Base-by-base conservation (phyloP, 2,888 invertebrate species). In the Drosophila formosana region DNA sequence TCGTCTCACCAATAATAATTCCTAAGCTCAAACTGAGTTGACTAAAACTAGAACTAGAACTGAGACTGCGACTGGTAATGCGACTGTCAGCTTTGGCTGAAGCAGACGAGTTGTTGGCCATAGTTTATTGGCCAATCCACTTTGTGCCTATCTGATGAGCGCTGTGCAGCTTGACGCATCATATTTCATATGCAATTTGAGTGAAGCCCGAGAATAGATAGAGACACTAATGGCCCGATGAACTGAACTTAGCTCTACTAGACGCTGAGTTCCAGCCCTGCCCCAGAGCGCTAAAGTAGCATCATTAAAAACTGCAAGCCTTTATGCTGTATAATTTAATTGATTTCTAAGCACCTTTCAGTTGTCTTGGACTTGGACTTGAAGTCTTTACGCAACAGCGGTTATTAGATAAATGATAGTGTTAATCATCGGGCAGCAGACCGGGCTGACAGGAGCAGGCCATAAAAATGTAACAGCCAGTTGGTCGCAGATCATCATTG, bases 381-480 rank as follows among this genome's bases (percentile, higher is more conserved):
- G 34, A 39, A 23, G 39, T n/a, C 25, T 6, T 30, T 57, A 58
- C 57, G 66, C 66, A 58, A 57, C 58, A 46, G 65, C 68, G 41
- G 51, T 68, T 72, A 61, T 87, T 84, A 84, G 78, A 67, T 66
- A 72, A 85, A 86, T 88, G 89, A 78, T 68, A 73, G 86, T 80
- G 86, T 85, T 88, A 86, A 86, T 86, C 82, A 75, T 45, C 65
- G 30, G 39, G 13, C 28, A 39, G 4, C 13, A 4, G 39, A 39
- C 4, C 13, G 47, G n/a, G 28, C 32, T 13, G 30, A 30, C 63
- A 56, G 65, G 49, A 67, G 55, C 65, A 43, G 37, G 57, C 60
- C 30, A 75, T 75, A 66, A 79, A 78, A 79, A 72, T 67, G 62
- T 47, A 43, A 50, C 49, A 23, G 57, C 75, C 51, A 61, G 64